Conservation (phyloP, 1,140 invertebrate species). For the Drosophila prosaltans region DNA sequence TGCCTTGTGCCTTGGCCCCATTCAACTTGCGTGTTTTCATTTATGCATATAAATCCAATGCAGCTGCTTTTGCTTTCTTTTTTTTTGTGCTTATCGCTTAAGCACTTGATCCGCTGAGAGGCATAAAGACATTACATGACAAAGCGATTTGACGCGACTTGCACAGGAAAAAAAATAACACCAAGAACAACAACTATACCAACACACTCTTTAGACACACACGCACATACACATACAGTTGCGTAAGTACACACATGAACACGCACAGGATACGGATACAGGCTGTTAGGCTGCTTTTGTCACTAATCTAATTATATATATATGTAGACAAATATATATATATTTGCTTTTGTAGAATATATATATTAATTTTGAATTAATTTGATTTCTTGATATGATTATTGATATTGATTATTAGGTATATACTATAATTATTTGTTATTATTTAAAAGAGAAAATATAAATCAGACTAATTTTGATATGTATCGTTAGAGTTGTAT, state of each 20-base stretch:
- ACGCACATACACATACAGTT: too few species aligned
- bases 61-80: constrained; percentile 44
- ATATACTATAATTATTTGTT: constrained; percentile 19
- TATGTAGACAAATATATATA: not conserved
- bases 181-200: not conserved
- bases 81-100: constrained; percentile 71
- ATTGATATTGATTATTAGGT: constrained; percentile 21
- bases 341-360: not conserved
- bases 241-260: not conserved
- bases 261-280: not conserved
- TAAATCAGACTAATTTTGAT: constrained; percentile 75
- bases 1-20: constrained; percentile 41
- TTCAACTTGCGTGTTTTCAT: constrained; percentile 60
- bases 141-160: constrained; percentile 61
- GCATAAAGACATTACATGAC: constrained; percentile 79
- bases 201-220: not conserved
- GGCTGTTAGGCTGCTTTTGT: not conserved
- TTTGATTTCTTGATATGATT: constrained; percentile 22
- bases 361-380: not conserved
- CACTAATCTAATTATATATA: constrained; percentile 4
- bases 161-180: constrained; percentile 9
- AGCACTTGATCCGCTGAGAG: constrained; percentile 71
- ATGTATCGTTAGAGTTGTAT: constrained; percentile 67
- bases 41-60: constrained; percentile 73
- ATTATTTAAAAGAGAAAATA: constrained; percentile 23